Evolutionary conservation across 2,113 vertebrate genomes (phyloP).

Genomic region (Mobula birostris): DNA sequence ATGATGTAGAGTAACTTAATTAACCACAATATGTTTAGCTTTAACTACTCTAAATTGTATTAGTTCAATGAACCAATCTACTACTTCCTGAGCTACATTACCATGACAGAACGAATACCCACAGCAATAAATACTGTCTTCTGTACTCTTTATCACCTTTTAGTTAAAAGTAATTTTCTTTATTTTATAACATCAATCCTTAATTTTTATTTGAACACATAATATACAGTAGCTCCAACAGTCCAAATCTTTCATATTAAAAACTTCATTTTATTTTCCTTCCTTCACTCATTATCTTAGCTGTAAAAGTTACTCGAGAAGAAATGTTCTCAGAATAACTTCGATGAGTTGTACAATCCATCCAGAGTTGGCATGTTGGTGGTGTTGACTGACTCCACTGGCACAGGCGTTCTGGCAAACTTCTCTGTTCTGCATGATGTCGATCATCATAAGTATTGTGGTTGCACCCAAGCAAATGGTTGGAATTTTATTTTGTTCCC

Average conservation of each 20-base stretch:
- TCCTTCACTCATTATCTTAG: not conserved
- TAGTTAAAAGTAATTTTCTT: not conserved
- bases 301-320: no score
- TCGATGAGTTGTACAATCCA: no score
- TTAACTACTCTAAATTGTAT: no score
- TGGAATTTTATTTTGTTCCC: no score
- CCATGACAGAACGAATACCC: not conserved
- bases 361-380: no score
- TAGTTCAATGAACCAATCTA: not conserved
- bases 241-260: not conserved
- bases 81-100: not conserved
- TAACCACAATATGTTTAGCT: not conserved
- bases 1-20: not conserved
- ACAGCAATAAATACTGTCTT: not conserved
- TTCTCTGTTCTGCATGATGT: no score
- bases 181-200: not conserved
- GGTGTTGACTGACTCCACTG: no score
- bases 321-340: no score
- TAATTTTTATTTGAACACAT: not conserved
- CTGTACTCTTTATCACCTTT: not conserved
- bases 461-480: no score
- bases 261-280: not conserved
- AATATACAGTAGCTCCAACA: not conserved
- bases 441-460: no score
- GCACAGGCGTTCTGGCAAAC: no score